A percentile compares a stretch with the other conserved stretches of the same genome.
phyloP scores from a whole-genome alignment of 2,888 invertebrate genomes.

The Oligia strigilis region DNA sequence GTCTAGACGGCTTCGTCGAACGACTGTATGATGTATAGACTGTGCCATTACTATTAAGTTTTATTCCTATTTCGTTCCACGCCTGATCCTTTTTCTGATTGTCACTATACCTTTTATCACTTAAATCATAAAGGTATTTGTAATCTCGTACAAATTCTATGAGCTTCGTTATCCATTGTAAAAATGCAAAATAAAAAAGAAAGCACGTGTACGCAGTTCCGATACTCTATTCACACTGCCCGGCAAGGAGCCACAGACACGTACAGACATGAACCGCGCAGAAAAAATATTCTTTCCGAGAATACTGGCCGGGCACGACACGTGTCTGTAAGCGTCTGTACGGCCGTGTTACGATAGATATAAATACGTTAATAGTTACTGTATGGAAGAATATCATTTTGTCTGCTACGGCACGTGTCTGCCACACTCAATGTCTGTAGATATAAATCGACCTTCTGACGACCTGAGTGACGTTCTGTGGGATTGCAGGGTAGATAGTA shows the following conservation, averaged over 20 bases:
- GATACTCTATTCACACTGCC: conserved; percentile 17
- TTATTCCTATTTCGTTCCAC: conserved; percentile 32
- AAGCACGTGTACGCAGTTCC: conserved; percentile 22
- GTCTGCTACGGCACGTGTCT: conserved; percentile 36
- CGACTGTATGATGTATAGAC: too few species aligned
- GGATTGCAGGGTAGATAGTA: too few species aligned
- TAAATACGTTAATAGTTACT: conserved; percentile 20
- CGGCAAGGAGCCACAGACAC: conserved; percentile 16
- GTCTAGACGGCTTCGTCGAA: too few species aligned
- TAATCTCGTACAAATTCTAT: conserved; percentile 22
- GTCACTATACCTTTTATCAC: conserved; percentile 25
- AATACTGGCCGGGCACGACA: conserved; percentile 6
- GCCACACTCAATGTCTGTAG: conserved; percentile 9
- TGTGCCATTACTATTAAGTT: neutral
- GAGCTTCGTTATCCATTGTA: conserved; percentile 21
- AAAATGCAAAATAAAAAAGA: conserved; percentile 22
- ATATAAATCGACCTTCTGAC: neutral
- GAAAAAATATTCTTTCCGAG: conserved; percentile 6
- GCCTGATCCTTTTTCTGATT: conserved; percentile 32
- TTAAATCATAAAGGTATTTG: conserved; percentile 28
- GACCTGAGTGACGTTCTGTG: too few species aligned
- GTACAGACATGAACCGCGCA: conserved; percentile 11
- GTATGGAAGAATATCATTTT: conserved; percentile 9
- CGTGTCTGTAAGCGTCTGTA: conserved; percentile 1
- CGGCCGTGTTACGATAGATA: neutral